These are phyloP conservation scores for Trichoplax adhaerens DNA, from an alignment of 37 sponge, comb jelly and placozoan species.

Conservation along the genomic window DNA sequence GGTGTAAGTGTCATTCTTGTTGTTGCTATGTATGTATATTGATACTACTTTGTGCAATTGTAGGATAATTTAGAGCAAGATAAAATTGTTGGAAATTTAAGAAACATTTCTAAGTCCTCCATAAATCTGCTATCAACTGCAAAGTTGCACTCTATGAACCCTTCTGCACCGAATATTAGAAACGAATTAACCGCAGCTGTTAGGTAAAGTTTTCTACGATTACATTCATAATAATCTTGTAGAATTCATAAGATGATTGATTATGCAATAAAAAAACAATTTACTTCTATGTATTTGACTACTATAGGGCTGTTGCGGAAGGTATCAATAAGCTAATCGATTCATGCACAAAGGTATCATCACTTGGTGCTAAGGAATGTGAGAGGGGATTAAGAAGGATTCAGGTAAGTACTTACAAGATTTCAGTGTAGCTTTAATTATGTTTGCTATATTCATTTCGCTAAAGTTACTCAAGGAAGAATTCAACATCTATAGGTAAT, in stretches of 20 bases:
- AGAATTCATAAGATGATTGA: not conserved
- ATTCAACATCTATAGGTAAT: not conserved
- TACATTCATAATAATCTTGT: not conserved
- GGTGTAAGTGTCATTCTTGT: too few relatives aligned
- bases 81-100: slow-evolving; percentile 8
- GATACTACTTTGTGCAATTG: not conserved
- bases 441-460: slow-evolving; percentile 1
- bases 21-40: too few relatives aligned
- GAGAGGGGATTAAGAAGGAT: slow-evolving; percentile 90
- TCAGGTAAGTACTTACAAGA: slow-evolving; percentile 34
- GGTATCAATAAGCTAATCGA: slow-evolving; percentile 82
- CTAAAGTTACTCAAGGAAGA: not conserved
- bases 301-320: slow-evolving; percentile 65
- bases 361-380: slow-evolving; percentile 95
- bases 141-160: slow-evolving; percentile 80
- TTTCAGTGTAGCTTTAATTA: not conserved
- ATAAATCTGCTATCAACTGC: slow-evolving; percentile 73
- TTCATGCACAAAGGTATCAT: slow-evolving; percentile 59
- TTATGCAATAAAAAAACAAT: not conserved
- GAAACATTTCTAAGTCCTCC: slow-evolving; percentile 24
- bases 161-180: slow-evolving; percentile 92
- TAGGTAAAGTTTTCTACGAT: slow-evolving; percentile 6
- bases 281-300: not conserved
- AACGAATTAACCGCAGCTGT: slow-evolving; percentile 80
- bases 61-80: slow-evolving; percentile 12